Base-by-base conservation (phyloP, 1,140 invertebrate genomes). In the Heterodera schachtii region DNA sequence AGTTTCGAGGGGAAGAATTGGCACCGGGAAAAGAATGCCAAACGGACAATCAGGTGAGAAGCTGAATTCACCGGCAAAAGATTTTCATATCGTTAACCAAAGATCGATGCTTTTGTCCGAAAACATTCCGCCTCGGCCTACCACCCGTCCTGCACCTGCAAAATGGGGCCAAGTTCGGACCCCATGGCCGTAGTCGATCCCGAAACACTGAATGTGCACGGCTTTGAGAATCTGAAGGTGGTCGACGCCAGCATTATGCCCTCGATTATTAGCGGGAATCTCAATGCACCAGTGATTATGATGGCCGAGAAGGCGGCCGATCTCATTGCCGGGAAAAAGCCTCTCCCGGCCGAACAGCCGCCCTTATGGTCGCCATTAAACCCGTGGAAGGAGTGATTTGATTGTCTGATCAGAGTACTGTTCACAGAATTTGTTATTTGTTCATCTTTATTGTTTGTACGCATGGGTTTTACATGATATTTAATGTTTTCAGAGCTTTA, bases 171-270 rank as follows among this genome's bases (percentile, higher is more conserved):
- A 7, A 78, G 79, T 13, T 78, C 64, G 77, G 91, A 92, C 82
- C 81, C 77, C n/a, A 90, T 90, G 89, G 87, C 91, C 44, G 91
- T 92, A 7, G 90, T 92, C 5, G 90, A 92, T 82, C 83, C 89
- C 1, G 78, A 90, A 67, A 90, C 90, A 11, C 87, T 90, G 82
- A 91, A 91, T 46, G 88, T 90, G 66, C 84, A 91, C 74, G 91
- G 91, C 8, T 46, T 91, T 11, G 91, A 92, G 69, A 87, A 87
- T 76, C 83, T 92, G n/a, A 89, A 88, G 81, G 88, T 92, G 9
- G 91, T 92, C 16, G 92, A 92, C 89, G 91, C 92, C 3, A 92
- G 91, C 44, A 90, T 93, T 8, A 92, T 93, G 91, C 92, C 92
- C 7, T 91, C 90, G 70, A 90, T 92, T 47, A 89, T 91, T 47